Conservation (phyloP, 1,140 invertebrate genomes). For the Halictus rubicundus region DNA sequence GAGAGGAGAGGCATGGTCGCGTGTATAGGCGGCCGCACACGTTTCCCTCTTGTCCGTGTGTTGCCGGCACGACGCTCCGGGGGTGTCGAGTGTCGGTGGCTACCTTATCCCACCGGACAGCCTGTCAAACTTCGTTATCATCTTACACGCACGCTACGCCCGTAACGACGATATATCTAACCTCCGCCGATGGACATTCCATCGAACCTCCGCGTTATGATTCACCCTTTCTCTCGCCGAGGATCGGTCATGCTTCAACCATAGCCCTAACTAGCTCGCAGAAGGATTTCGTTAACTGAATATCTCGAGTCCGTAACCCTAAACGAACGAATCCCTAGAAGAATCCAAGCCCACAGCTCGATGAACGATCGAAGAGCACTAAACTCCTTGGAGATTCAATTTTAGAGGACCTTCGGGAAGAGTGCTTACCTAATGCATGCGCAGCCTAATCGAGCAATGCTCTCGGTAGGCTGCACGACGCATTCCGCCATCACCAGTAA, state of each 20-base stretch:
- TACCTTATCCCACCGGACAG: slow-evolving; percentile 74
- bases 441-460: slow-evolving; percentile 93
- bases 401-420: neutral
- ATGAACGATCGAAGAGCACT: too few relatives aligned
- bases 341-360: neutral
- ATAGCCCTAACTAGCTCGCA: too few relatives aligned
- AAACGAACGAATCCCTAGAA: too few relatives aligned
- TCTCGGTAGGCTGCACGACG: slow-evolving; percentile 92
- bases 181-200: slow-evolving; percentile 61
- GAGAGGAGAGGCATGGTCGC: slow-evolving; percentile 15
- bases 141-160: slow-evolving; percentile 72
- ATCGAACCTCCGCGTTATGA: slow-evolving; percentile 40
- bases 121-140: slow-evolving; percentile 79
- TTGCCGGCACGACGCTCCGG: slow-evolving; percentile 60
- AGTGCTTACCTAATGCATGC: slow-evolving; percentile 88
- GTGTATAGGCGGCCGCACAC: neutral
- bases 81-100: slow-evolving; percentile 76
- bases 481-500: slow-evolving; percentile 94
- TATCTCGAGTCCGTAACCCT: too few relatives aligned
- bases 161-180: slow-evolving; percentile 57
- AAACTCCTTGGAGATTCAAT: too few relatives aligned
- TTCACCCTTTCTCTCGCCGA: slow-evolving; percentile 36
- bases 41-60: slow-evolving; percentile 38
- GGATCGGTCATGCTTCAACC: neutral
- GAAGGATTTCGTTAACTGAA: too few relatives aligned